Percentiles rank a stretch among this genome's conserved stretches.
Conservation (phyloP, 2,797 vertebrate species). For the Hoplostethus atlanticus region DNA sequence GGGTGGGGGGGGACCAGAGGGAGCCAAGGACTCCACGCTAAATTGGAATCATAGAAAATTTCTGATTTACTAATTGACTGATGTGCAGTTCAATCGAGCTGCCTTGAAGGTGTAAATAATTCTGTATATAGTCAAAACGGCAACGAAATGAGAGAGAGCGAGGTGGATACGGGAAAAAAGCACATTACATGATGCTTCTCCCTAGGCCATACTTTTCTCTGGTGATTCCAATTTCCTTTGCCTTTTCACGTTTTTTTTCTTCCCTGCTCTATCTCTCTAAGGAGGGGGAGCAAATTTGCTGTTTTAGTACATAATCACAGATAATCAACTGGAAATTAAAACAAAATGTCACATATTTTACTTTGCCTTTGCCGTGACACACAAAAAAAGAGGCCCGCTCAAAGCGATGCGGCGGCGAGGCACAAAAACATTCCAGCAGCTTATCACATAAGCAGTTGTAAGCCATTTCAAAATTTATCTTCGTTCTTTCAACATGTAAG, state of each 20-base stretch:
- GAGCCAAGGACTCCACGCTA: slow-evolving; percentile 94
- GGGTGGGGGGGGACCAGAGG: slow-evolving; percentile 78
- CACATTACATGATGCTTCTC: slow-evolving; percentile 75
- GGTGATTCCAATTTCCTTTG: slow-evolving; percentile 72
- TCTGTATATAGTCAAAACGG: slow-evolving; percentile 84
- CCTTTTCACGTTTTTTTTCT: slow-evolving; percentile 61
- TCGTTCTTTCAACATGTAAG: slow-evolving; percentile 69
- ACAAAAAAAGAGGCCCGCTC: slow-evolving; percentile 48
- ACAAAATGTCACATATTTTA: slow-evolving; percentile 71
- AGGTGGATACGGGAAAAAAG: slow-evolving; percentile 82
- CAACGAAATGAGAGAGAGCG: slow-evolving; percentile 64
- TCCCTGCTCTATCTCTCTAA: slow-evolving; percentile 56
- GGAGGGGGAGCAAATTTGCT: slow-evolving; percentile 63
- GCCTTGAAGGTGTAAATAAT: slow-evolving; percentile 99
- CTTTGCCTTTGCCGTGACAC: slow-evolving; percentile 47
- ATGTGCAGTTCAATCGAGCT: slow-evolving; percentile 96
- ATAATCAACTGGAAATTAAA: slow-evolving; percentile 83
- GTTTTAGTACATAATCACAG: slow-evolving; percentile 77
- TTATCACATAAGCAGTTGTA: slow-evolving; percentile 65
- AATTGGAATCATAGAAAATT: slow-evolving; percentile 99
- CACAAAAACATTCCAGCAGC: slow-evolving; percentile 64
- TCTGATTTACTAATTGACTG: slow-evolving; percentile 99
- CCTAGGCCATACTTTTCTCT: slow-evolving; percentile 85
- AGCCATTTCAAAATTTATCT: slow-evolving; percentile 70
- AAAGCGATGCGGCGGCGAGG: slow-evolving; percentile 53